A percentile compares a stretch with the other conserved stretches of the same genome.
phyloP scores from a whole-genome alignment of 2,888 invertebrate genomes.

The Chrysina gloriosa region DNA sequence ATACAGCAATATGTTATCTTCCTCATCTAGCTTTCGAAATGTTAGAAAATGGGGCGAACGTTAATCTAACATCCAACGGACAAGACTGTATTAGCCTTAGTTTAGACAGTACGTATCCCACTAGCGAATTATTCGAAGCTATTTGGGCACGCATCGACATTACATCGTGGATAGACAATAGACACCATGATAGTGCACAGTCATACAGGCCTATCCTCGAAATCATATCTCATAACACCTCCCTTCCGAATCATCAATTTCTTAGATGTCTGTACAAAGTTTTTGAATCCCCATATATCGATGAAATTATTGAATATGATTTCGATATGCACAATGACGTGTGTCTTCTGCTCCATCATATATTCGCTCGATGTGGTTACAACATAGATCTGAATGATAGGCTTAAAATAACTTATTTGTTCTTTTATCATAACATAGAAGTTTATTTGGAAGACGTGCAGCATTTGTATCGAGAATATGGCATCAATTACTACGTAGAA shows the following conservation, averaged over 20 bases:
- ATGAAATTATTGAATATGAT: not conserved
- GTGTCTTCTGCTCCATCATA: not conserved
- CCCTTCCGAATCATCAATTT: not conserved
- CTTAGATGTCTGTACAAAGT: not conserved
- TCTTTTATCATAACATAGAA: not conserved
- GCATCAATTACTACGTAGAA: not conserved
- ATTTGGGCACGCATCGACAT: conserved; percentile 3
- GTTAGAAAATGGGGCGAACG: conserved; percentile 6
- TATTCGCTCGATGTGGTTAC: not conserved
- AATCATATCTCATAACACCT: not conserved
- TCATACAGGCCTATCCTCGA: not conserved
- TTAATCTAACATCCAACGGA: not conserved
- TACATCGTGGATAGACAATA: not conserved
- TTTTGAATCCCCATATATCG: not conserved
- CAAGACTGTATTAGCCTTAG: not conserved
- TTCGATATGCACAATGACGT: not conserved
- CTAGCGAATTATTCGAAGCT: not conserved
- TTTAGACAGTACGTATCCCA: not conserved
- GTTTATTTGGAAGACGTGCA: not conserved
- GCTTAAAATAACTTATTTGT: not conserved
- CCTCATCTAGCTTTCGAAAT: not conserved
- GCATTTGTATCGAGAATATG: not conserved
- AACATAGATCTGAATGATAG: not conserved
- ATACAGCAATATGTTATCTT: not conserved
- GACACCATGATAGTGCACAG: not conserved